Base-by-base conservation (phyloP, 2,888 invertebrate genomes). In the Hydrotaea diabolus region DNA sequence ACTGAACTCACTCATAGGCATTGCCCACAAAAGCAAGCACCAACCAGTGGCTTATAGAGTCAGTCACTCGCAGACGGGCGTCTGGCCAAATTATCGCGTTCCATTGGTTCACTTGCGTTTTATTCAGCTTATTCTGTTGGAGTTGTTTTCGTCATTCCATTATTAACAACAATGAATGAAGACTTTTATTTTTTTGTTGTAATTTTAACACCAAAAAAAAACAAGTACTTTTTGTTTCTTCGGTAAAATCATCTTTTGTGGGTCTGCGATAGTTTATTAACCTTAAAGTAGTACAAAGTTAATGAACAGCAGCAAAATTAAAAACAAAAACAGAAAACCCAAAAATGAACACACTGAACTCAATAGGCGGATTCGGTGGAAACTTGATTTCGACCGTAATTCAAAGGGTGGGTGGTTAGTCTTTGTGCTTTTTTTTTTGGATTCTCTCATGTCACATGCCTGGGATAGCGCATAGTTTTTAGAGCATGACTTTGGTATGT, bases 361-460 rank as follows among this genome's bases (percentile, higher is more conserved):
- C 59, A 59, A 26, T 59, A 26, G 59, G 49, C 49, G 49, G n/a
- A 26, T 26, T 59, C 26, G 26, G 15, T 59, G 59, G 59, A 59
- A 59, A 59, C 59, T 26, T 26, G 59, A 59, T 26, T 26, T 26
- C 59, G 49, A n/a, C n/a, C 49, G 5, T 13, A 49, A 49, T 49
- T 57, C 57, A 57, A 57, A 57, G 57, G 57, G 57, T 57, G 21
- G 57, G 39, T 9, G 39, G 39, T 31, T 31, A 11, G 39, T n/a
- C n/a, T n/a, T n/a, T n/a, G 57, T 57, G 57, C 17, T 80, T 77
- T 82, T 84, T 83, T 62, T 76, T 79, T 74, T 80, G 66, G 49
- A n/a, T 49, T 49, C 49, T n/a, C n/a, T 57, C 3, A 57, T 57
- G 57, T 57, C 57, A 13, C 13, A n/a, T n/a, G n/a, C n/a, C 3